These are phyloP conservation scores for Drosophila prolongata DNA, from an alignment of 2,888 invertebrate genomes.

Conservation along the genomic window DNA sequence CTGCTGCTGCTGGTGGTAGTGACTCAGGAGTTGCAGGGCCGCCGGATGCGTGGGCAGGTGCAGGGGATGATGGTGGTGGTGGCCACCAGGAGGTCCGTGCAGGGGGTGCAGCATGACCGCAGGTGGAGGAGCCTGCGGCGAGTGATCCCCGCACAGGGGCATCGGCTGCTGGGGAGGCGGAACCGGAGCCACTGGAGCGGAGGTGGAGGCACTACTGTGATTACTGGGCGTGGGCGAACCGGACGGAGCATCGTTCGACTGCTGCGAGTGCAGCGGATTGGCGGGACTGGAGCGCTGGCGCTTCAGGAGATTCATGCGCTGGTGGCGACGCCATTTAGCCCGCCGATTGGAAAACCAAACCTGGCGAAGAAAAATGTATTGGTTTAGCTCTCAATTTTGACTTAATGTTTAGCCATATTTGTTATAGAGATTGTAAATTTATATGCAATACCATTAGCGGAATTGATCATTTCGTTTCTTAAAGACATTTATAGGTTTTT, in stretches of 20 bases:
- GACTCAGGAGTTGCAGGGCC: conserved; percentile 77
- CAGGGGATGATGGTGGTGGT: conserved; percentile 54
- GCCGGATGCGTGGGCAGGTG: conserved; percentile 74
- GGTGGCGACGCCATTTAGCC: conserved; percentile 98
- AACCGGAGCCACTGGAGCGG: conserved; percentile 55
- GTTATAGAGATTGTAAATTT: too few species aligned
- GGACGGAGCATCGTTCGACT: conserved; percentile 66
- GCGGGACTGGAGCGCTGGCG: conserved; percentile 86
- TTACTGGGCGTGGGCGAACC: conserved; percentile 81
- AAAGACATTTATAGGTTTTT: too few species aligned
- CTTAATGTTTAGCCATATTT: too few species aligned
- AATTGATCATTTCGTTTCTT: too few species aligned
- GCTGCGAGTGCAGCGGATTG: conserved; percentile 76
- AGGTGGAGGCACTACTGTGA: conserved; percentile 80
- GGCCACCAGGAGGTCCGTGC: conserved; percentile 62
- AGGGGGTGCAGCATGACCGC: conserved; percentile 62
- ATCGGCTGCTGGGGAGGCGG: conserved; percentile 53
- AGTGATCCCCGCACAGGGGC: conserved; percentile 53
- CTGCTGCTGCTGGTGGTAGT: conserved; percentile 78
- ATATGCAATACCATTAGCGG: too few species aligned
- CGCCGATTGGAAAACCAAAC: conserved; percentile 99
- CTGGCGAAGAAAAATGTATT: conserved; percentile 84
- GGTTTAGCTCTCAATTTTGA: too few species aligned
- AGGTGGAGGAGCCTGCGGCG: conserved; percentile 60
- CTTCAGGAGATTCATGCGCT: conserved; percentile 97